Evolutionary conservation across 2,888 invertebrate species (phyloP), one percentile per base, ranked within the genome.

Genomic region (Petrophora chlorosata): DNA sequence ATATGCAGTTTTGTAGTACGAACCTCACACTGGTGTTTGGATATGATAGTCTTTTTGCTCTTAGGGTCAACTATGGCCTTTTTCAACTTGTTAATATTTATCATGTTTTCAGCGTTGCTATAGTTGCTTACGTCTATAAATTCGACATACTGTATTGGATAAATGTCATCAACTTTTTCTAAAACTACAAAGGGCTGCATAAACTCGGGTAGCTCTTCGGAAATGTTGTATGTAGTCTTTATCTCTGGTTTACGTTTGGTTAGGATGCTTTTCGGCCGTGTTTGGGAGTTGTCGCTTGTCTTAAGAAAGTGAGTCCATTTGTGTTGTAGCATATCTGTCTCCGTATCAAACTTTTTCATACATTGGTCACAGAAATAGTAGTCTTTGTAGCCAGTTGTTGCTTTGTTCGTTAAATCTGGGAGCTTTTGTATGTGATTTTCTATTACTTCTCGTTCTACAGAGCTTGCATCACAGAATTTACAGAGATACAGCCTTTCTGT

Each of bases 321-420:
- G 45, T 89, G 89, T 9, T 83, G 78, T 0, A 87, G 35, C 83
- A 87, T 85, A 3, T 76, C 71, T 0, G 72, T 75, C 56, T 89
- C 86, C 0, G 76, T 78, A 7, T 68, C 69, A 69, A 85, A 88
- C 33, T 81, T 81, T 17, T 71, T 72, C 26, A 73, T 60, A 38
- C 87, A 88, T 29, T 85, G 81, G 33, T 88, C 82, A 26, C 88
- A 89, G 48, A 82, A 82, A 36, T 82, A 84, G 33, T 76, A 82
- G 26, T 86, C 82, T 56, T 77, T 79, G 10, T 82, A 81, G 0
- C 81, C 83, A 0, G 80, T 85, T 65, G 76, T 82, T 0, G 70
- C 74, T 40, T 69, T 67, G 30, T 85, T 83, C 0, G 72, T 56
- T 15, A 85, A 65, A 35, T 87, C 80, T 0, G 85, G 83, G n/a